Percentiles rank a stretch among this genome's conserved stretches.
phyloP scores from a whole-genome alignment of 2,797 vertebrate species.

The Hypotaenidia okinawae region DNA sequence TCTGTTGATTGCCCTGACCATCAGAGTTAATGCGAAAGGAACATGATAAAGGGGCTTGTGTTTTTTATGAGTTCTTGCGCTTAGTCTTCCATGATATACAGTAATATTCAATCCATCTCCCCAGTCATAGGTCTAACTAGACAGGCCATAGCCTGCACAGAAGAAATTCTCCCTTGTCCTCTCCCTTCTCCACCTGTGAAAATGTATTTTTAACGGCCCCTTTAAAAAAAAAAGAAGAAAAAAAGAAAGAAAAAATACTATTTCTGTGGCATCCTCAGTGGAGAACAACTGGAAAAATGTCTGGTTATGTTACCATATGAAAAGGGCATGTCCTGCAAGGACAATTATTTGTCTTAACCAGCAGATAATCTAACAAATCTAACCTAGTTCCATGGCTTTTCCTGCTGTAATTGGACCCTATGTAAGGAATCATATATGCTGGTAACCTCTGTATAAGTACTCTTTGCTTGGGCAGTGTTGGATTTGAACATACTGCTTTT shows the following conservation, averaged over 20 bases:
- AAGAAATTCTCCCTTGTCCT: background rate
- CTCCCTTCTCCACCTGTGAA: background rate
- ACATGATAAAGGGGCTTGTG: background rate
- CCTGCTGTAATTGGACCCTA: background rate
- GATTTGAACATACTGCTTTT: background rate
- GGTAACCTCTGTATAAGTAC: background rate
- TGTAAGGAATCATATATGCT: background rate
- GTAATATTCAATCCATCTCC: background rate
- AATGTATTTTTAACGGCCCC: background rate
- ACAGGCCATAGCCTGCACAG: background rate
- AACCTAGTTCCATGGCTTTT: background rate
- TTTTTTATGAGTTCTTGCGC: background rate
- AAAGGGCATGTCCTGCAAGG: background rate
- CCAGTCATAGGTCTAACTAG: background rate
- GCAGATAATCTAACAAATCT: background rate
- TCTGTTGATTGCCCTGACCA: slow-evolving; percentile 18
- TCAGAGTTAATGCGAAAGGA: slow-evolving; percentile 16
- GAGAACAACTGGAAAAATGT: background rate
- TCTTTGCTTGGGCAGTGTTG: background rate
- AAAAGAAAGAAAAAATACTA: background rate
- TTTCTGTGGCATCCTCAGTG: background rate
- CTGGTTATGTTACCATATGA: background rate
- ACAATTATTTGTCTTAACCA: background rate
- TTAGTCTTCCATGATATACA: background rate
- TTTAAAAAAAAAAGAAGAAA: background rate